Conservation (phyloP, 2,113 vertebrate genomes). For the Seriola rivoliana region DNA sequence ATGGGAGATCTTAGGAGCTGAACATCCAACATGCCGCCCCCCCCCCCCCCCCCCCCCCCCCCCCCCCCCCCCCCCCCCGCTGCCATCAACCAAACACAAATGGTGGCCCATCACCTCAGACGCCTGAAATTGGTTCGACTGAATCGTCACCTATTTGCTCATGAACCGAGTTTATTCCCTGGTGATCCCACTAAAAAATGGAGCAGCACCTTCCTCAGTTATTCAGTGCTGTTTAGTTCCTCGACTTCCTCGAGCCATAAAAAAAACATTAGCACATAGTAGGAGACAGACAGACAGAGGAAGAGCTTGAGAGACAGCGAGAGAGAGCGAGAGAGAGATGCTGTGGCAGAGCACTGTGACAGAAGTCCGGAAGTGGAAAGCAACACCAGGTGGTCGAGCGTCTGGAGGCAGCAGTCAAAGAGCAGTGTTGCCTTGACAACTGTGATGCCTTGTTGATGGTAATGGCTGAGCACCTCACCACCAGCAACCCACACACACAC, state of each 20-base stretch:
- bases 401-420: slow-evolving; percentile 82
- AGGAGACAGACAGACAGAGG: slow-evolving; percentile 17
- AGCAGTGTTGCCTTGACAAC: slow-evolving; percentile 83
- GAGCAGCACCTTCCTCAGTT: background rate
- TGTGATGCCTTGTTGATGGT: slow-evolving; percentile 80
- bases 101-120: background rate
- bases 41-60: no score
- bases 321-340: slow-evolving; percentile 15
- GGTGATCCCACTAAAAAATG: background rate
- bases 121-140: background rate
- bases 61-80: no score
- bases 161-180: background rate
- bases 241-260: background rate
- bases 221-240: background rate
- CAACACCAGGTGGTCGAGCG: slow-evolving; percentile 79
- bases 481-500: slow-evolving; percentile 44
- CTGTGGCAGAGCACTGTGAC: slow-evolving; percentile 19
- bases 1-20: background rate
- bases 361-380: slow-evolving; percentile 68
- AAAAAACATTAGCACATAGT: background rate
- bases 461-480: slow-evolving; percentile 67
- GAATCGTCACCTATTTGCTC: background rate
- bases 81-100: no score
- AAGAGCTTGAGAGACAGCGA: slow-evolving; percentile 16
- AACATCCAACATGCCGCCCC: no score